Evolutionary conservation across 2,888 invertebrate genomes (phyloP), one percentile per base, ranked within the genome.

Genomic region (Orchestes rusci): DNA sequence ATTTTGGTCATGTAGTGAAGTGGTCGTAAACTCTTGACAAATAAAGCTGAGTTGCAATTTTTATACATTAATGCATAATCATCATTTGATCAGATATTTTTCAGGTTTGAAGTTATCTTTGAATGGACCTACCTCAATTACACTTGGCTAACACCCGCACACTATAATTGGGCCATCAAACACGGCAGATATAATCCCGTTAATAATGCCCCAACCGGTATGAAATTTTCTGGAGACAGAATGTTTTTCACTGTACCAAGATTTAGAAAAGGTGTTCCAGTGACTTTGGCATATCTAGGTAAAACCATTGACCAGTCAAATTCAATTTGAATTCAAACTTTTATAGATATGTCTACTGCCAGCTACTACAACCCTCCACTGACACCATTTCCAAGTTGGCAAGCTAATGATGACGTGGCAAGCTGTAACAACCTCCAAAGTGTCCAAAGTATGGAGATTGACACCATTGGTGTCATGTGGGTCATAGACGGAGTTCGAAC

Each of bases 401-500:
- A 69, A 7, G 73, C 75, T 67, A 83, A 84, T 60, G 67, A 48
- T 17, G 68, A 48, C 16, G 67, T 33, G 3, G 72, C 79, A 27
- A 47, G 54, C 58, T 85, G 85, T 63, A 63, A 66, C 4, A 76
- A 79, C 2, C 69, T 86, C 38, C 85, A 85, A 61, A 81, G 79
- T 57, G 81, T 85, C 13, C 82, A 83, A 61, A 79, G 79, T 52
- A 73, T 84, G 63, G 84, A 85, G 61, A 79, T 85, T 41, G 85
- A 85, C 63, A 74, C 74, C 2, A 73, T 74, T 45, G 82, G 84
- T 4, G 66, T 82, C 3, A 78, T 86, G 79, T 82, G 80, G 75
- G 73, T 77, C 8, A 68, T 82, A 30, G 84, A 83, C 53, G 79
- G 80, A 36, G 82, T 83, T 0, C 69, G 81, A 43, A 71, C 78